phyloP scores from a whole-genome alignment of 2,888 invertebrate genomes.

The Epinotia nisella region DNA sequence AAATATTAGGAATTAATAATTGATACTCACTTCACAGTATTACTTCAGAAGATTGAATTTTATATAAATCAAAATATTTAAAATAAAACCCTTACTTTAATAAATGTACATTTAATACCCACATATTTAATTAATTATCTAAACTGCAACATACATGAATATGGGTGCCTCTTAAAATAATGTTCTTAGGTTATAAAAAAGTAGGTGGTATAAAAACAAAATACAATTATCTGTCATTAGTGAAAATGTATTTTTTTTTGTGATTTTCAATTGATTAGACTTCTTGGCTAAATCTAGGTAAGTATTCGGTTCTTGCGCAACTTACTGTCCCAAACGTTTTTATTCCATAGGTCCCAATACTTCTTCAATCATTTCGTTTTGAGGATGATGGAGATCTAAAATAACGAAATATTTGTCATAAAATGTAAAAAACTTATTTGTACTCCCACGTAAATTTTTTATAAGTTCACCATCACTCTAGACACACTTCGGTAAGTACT shows the following conservation, averaged over 20 bases:
- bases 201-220: not conserved
- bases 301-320: constrained; percentile 50
- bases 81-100: not conserved
- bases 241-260: not conserved
- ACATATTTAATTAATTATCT: not conserved
- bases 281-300: not conserved
- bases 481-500: not conserved
- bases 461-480: not conserved
- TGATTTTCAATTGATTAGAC: not conserved
- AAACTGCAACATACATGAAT: not conserved
- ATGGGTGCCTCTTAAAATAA: not conserved
- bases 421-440: constrained; percentile 49
- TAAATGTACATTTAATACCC: not conserved
- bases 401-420: constrained; percentile 54
- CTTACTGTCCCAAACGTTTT: constrained; percentile 67
- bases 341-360: constrained; percentile 67
- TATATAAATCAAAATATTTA: not conserved
- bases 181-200: too few relatives aligned
- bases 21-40: not conserved
- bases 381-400: constrained; percentile 67
- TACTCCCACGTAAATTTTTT: constrained; percentile 64
- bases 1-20: constrained; percentile 54
- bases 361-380: constrained; percentile 68
- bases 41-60: not conserved
- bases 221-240: not conserved